These are phyloP conservation scores for Coccyzus lansbergi DNA, from an alignment of 2,797 vertebrate species.

Conservation along the genomic window DNA sequence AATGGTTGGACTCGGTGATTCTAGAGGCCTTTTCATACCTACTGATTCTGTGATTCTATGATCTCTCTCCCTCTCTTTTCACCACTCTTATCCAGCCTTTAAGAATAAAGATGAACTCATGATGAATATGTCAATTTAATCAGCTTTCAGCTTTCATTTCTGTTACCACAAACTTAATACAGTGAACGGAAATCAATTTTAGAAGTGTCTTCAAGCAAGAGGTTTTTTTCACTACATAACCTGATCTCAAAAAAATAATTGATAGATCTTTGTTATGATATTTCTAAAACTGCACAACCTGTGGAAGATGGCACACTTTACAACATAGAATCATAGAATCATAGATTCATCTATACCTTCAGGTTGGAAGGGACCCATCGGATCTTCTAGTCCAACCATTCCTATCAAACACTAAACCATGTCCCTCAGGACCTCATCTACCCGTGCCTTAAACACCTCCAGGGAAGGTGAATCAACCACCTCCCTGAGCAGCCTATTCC, in stretches of 20 bases:
- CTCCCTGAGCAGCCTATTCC: too few relatives aligned
- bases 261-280: neutral
- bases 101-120: conserved; percentile 27
- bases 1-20: too few relatives aligned
- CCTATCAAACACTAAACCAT: too few relatives aligned
- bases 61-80: neutral
- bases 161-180: neutral
- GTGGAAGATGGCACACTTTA: neutral
- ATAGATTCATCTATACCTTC: too few relatives aligned
- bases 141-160: neutral
- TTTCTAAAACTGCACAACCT: neutral
- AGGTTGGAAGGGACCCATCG: too few relatives aligned
- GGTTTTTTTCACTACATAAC: neutral
- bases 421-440: too few relatives aligned
- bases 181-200: conserved; percentile 6
- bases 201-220: neutral
- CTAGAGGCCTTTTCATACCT: too few relatives aligned
- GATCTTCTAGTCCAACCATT: too few relatives aligned
- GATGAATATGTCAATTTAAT: conserved; percentile 3
- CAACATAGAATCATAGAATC: too few relatives aligned
- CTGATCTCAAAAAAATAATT: neutral
- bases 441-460: too few relatives aligned
- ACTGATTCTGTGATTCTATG: too few relatives aligned
- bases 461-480: too few relatives aligned
- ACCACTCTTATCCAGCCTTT: neutral